phyloP scores from a whole-genome alignment of 2,797 vertebrate species.

The Gymnothorax reevesii region DNA sequence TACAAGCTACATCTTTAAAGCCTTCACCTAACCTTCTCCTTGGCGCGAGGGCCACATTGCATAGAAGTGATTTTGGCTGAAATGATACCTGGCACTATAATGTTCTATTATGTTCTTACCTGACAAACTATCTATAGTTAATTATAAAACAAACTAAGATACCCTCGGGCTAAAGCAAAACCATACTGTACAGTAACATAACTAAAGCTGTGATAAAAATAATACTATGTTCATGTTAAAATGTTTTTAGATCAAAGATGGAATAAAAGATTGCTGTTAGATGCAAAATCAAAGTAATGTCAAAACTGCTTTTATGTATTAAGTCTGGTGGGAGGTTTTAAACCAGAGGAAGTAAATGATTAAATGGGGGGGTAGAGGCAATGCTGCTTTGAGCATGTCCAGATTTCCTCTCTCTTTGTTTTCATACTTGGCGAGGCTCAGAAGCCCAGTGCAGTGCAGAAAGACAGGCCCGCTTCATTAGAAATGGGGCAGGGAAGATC shows the following conservation, averaged over 20 bases:
- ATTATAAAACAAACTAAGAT: neutral
- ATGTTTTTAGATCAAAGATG: neutral
- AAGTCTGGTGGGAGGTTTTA: neutral
- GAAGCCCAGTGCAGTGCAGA: neutral
- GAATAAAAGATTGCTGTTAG: neutral
- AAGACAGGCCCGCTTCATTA: neutral
- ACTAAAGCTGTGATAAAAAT: neutral
- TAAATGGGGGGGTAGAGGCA: neutral
- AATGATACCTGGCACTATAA: neutral
- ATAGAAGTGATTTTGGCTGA: neutral
- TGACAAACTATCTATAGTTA: neutral
- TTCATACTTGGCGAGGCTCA: neutral
- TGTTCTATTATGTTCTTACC: neutral
- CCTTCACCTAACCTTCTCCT: neutral
- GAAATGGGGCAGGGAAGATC: neutral
- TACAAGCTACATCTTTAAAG: conserved; percentile 21
- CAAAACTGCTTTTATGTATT: neutral
- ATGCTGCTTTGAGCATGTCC: conserved; percentile 16
- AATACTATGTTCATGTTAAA: neutral
- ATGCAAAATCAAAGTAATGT: neutral
- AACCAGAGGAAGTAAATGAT: neutral
- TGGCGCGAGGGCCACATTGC: conserved; percentile 17
- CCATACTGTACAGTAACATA: neutral
- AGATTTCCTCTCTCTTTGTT: conserved; percentile 14
- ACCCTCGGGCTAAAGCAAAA: neutral